Percentiles rank a stretch among this genome's conserved stretches.
phyloP scores from a whole-genome alignment of 2,888 invertebrate species.

The Chrysotoxum bicinctum region DNA sequence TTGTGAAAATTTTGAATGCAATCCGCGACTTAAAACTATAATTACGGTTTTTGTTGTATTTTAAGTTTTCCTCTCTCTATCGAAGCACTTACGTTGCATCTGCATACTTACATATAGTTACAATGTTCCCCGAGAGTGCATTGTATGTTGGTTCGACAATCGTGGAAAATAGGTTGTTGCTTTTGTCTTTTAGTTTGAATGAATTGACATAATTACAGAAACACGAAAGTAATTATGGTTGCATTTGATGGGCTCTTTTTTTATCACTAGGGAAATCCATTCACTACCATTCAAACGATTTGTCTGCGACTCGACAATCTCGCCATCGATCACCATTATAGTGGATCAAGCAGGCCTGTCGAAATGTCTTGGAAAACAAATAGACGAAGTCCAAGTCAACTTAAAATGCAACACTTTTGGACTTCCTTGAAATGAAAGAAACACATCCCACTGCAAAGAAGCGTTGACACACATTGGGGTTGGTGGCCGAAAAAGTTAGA shows the following conservation, averaged over 20 bases:
- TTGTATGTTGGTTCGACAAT: constrained; percentile 65
- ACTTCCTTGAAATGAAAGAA: constrained; percentile 49
- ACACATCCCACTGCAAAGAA: constrained; percentile 31
- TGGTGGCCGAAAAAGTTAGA: neutral
- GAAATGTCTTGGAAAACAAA: constrained; percentile 48
- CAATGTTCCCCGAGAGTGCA: constrained; percentile 36
- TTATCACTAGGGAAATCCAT: constrained; percentile 42
- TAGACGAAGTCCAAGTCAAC: constrained; percentile 28
- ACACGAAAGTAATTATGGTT: constrained; percentile 51
- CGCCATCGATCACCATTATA: constrained; percentile 53
- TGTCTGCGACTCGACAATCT: constrained; percentile 22
- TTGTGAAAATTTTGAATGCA: constrained; percentile 66
- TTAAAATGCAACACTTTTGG: constrained; percentile 34
- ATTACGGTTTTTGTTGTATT: constrained; percentile 51
- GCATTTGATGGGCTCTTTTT: neutral
- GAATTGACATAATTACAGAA: constrained; percentile 60
- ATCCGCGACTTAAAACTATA: constrained; percentile 56
- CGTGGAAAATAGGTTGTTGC: constrained; percentile 60
- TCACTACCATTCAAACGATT: neutral
- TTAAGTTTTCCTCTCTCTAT: neutral
- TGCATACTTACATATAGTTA: neutral
- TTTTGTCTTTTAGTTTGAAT: constrained; percentile 35
- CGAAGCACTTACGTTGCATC: neutral
- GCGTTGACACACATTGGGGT: neutral
- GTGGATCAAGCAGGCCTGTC: constrained; percentile 49